Evolutionary conservation across 2,113 vertebrate species (phyloP).

Genomic region (Misgurnus anguillicaudatus): DNA sequence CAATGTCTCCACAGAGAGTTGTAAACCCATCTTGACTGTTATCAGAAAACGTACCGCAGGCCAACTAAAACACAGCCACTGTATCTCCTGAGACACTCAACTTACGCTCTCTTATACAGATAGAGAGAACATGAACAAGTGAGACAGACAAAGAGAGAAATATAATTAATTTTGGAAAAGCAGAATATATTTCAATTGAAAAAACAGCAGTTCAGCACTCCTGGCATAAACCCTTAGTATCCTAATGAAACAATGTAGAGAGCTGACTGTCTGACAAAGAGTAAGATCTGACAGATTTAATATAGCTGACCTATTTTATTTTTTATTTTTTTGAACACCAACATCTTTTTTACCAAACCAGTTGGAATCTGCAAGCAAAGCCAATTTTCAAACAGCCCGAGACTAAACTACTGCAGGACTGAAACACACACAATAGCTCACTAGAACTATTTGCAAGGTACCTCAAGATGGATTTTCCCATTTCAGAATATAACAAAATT

Average conservation of each 20-base stretch:
- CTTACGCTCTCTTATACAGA: slow-evolving; percentile 21
- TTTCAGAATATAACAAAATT: not conserved
- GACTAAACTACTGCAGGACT: slow-evolving; percentile 6
- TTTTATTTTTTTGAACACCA: not conserved
- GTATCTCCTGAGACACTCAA: slow-evolving; percentile 20
- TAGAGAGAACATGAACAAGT: slow-evolving; percentile 14
- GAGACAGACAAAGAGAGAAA: not conserved
- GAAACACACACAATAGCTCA: slow-evolving; percentile 1
- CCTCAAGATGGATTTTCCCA: not conserved
- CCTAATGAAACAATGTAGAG: too few species aligned
- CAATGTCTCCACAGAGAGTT: not conserved
- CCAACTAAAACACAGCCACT: not conserved
- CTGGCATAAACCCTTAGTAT: not conserved
- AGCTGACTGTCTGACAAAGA: not conserved
- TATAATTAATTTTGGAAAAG: not conserved
- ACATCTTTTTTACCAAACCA: slow-evolving; percentile 1
- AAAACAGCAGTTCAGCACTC: not conserved
- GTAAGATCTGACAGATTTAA: not conserved
- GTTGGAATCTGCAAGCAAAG: not conserved
- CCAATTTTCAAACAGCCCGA: not conserved
- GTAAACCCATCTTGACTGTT: not conserved
- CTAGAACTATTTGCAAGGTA: not conserved
- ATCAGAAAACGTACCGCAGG: slow-evolving; percentile 3
- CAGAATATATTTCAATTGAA: not conserved
- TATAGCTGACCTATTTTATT: not conserved